phyloP scores from a whole-genome alignment of 2,797 vertebrate genomes.

The Xenops minutus region DNA sequence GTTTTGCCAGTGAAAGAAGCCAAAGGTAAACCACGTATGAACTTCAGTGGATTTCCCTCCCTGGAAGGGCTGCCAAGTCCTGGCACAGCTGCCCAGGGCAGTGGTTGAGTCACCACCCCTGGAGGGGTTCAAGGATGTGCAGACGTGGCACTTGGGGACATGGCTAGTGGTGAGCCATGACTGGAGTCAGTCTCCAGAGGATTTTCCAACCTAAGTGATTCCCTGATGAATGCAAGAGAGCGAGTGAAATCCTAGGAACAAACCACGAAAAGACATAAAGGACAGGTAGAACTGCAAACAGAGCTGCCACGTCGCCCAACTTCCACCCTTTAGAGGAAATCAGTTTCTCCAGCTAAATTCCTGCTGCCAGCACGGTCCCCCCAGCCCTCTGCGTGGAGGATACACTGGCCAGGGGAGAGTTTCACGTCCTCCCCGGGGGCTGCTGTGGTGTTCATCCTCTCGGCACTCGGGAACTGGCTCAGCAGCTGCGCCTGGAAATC shows the following conservation, averaged over 20 bases:
- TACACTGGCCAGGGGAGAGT: slow-evolving; percentile 89
- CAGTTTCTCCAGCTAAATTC: neutral
- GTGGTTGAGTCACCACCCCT: neutral
- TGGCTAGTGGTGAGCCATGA: neutral
- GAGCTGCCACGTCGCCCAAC: neutral
- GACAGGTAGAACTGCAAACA: neutral
- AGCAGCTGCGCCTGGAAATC: slow-evolving; percentile 95
- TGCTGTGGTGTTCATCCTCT: slow-evolving; percentile 92
- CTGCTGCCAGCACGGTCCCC: neutral
- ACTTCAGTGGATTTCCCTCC: neutral
- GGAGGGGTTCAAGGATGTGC: neutral
- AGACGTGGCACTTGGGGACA: neutral
- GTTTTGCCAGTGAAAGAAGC: neutral
- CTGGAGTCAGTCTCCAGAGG: neutral
- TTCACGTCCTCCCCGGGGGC: slow-evolving; percentile 87
- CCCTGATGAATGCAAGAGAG: neutral
- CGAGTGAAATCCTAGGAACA: neutral
- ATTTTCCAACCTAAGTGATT: neutral
- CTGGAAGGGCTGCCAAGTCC: neutral
- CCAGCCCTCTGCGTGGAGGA: slow-evolving; percentile 74
- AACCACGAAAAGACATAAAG: neutral
- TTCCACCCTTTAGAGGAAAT: neutral
- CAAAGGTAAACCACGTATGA: neutral
- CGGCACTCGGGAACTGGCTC: slow-evolving; percentile 91
- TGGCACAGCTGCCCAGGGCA: neutral